Evolutionary conservation across 35 echinoderm and acorn worm species (phyloP), one percentile per base, ranked within the genome.

Genomic region (Heliocidaris tuberculata): DNA sequence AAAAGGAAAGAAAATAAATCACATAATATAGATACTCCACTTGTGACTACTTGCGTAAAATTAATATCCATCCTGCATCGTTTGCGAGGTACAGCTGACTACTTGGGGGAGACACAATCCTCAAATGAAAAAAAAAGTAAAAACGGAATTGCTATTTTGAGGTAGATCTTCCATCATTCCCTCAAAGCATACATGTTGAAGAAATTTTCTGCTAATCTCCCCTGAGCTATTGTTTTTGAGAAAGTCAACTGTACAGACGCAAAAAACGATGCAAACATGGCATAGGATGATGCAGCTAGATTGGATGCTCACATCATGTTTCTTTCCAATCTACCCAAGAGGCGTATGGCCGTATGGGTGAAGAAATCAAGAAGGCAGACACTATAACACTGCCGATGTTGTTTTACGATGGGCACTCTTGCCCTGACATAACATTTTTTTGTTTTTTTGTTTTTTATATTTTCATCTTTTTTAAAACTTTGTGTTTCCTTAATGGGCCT

Each of bases 361-460:
- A 32, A 59, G 91, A 93, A 50, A 93, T 49, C 50, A 59, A 32
- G 50, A 13, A 47, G 47, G 91, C 91, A 93, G 91, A 24, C 50
- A 50, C n/a, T n/a, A n/a, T n/a, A n/a, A n/a, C n/a, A n/a, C 48
- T 93, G 91, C 50, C 91, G 91, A 48, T 49, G 91, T 15, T 31
- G 50, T 30, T 48, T 93, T 30, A 59, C 50, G 6, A 56, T 30
- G 48, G 91, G 91, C 91, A 50, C 91, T 52, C 91, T 93, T n/a
- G 91, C 91, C 91, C 50, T 93, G 47, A 48, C 21, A 93, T 93
- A 49, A 93, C 91, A 2, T 93, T 49, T 93, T 93, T 93, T 93
- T 93, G 16, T 93, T 93, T 93, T 92, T n/a, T n/a, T n/a, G n/a
- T n/a, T n/a, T 92, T 56, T 27, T 93, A 21, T 78, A 17, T 78